Evolutionary conservation across 1,140 invertebrate genomes (phyloP).

Genomic region (Aphelinus certus): DNA sequence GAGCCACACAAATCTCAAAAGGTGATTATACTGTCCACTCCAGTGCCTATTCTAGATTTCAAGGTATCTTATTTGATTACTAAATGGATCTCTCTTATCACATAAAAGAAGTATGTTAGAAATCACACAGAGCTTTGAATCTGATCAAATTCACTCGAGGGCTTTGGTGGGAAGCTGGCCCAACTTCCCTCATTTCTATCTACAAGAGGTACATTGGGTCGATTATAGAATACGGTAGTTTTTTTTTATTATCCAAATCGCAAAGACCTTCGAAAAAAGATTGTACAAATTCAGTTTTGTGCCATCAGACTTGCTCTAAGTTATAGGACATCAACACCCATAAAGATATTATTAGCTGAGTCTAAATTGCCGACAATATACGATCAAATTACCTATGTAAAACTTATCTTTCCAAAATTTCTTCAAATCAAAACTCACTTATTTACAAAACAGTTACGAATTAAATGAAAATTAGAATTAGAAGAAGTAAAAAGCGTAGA

Average conservation of each 20-base stretch:
- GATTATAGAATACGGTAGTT: constrained; percentile 28
- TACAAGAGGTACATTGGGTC: constrained; percentile 32
- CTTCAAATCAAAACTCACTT: background rate
- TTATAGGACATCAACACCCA: background rate
- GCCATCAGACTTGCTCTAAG: constrained; percentile 22
- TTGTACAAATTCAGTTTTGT: constrained; percentile 25
- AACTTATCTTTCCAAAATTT: background rate
- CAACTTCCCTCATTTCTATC: constrained; percentile 1
- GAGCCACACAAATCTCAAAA: background rate
- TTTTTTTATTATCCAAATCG: constrained; percentile 20
- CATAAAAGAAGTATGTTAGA: background rate
- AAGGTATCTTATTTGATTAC: constrained; percentile 24
- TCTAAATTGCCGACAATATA: background rate
- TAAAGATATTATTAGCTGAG: background rate
- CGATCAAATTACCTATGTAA: background rate
- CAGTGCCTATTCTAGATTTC: background rate
- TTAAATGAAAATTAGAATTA: background rate
- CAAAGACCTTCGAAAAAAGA: background rate
- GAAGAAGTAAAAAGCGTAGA: background rate
- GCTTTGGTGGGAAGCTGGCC: constrained; percentile 33
- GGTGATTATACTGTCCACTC: background rate
- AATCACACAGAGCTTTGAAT: constrained; percentile 14
- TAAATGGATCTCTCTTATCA: background rate
- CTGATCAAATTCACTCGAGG: constrained; percentile 27
- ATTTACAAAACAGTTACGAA: background rate